Base-by-base conservation (phyloP, 2,888 invertebrate species). In the Eumacrocentrus americanus region DNA sequence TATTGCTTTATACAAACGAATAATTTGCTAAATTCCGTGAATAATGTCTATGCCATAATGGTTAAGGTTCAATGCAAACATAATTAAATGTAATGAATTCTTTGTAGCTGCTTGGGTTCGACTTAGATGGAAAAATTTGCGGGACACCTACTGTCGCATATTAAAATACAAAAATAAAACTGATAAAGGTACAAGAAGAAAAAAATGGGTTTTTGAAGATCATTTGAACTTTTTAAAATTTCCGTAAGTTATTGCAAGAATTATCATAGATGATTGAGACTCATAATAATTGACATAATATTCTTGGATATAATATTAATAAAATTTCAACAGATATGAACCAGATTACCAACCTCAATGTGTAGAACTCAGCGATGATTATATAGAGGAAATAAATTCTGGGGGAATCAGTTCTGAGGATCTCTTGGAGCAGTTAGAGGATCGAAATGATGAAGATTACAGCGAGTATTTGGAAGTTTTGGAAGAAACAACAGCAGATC, bases 181-280 rank as follows among this genome's bases (percentile, higher is more conserved):
- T 2, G 70, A 77, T 0, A 78, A 76, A 58, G 78, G 76, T 6
- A 59, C 67, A 3, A 68, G 77, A 55, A 70, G 78, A 40, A 80
- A 79, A 61, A 80, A 79, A 67, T 80, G 80, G 80, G 71, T 79
- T 25, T 80, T 79, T 46, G 80, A 80, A 58, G 79, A 80, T 61
- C 69, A 75, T 48, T 63, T 80, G 25, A 79, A 64, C 58, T 80
- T 80, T 48, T 61, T 80, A 14, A 78, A 75, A 55, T 79, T 78
- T 60, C 78, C 79, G 74, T 79, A 72, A 72, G 75, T 44, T 47
- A 16, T 7, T 47, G 11, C 35, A 35, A 3, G 9, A 54, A 38
- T 18, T 37, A 42, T n/a, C n/a, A n/a, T 29, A 29, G 5, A 29
- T 40, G 44, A 42, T 12, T 38, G 22, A 29, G 29, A 25, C 1